Evolutionary conservation across 2,113 vertebrate genomes (phyloP).

Genomic region (Pardalotus punctatus): DNA sequence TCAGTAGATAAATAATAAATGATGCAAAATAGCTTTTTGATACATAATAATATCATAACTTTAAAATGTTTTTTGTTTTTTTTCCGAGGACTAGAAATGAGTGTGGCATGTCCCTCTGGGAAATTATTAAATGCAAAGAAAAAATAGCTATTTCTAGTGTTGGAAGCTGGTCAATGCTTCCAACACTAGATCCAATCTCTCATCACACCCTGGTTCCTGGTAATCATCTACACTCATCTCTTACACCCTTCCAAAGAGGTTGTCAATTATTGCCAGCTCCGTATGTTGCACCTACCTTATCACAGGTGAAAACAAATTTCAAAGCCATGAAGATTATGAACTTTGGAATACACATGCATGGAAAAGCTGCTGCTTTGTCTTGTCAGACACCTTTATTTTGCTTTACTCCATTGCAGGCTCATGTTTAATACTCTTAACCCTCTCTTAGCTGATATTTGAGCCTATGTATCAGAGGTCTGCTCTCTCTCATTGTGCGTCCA

Average conservation of each 20-base stretch:
- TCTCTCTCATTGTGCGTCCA: background rate
- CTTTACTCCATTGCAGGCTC: background rate
- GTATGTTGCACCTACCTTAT: background rate
- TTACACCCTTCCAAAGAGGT: background rate
- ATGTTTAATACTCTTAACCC: background rate
- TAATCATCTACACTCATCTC: background rate
- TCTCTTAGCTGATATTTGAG: background rate
- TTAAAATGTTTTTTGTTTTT: background rate
- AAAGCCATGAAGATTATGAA: background rate
- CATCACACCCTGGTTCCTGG: background rate
- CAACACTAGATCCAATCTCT: background rate
- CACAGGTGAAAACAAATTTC: background rate
- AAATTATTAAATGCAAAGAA: slow-evolving; percentile 24
- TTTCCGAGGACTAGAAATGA: background rate
- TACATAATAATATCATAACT: slow-evolving; percentile 44
- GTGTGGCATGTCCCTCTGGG: background rate
- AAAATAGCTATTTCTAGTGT: background rate
- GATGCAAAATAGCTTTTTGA: slow-evolving; percentile 50
- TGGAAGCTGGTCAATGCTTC: background rate
- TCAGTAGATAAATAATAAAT: slow-evolving; percentile 61
- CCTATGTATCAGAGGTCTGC: background rate
- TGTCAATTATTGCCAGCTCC: background rate
- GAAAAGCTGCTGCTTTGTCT: background rate
- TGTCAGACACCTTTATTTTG: background rate
- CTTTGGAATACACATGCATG: background rate